phyloP scores from a whole-genome alignment of 2,888 invertebrate genomes.

The Pinctada fucata region DNA sequence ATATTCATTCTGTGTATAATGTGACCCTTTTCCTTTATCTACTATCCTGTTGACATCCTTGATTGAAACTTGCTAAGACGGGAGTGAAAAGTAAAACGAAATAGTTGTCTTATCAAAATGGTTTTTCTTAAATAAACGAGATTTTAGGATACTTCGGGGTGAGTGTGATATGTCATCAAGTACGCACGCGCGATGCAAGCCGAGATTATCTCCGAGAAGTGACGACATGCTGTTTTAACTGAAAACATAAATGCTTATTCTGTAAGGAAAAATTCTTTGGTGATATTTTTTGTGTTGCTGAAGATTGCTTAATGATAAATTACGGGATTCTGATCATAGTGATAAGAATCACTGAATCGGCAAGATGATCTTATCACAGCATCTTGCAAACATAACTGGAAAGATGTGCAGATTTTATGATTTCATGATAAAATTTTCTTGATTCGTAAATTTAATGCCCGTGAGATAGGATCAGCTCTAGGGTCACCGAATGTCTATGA shows the following conservation, averaged over 20 bases:
- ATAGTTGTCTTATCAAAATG: constrained; percentile 34
- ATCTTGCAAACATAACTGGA: constrained; percentile 1
- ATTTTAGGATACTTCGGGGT: constrained; percentile 27
- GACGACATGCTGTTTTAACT: constrained; percentile 37
- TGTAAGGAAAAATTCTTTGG: constrained; percentile 21
- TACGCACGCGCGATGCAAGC: constrained; percentile 40
- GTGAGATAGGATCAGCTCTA: background rate
- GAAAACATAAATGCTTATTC: constrained; percentile 42
- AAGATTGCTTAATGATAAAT: constrained; percentile 4
- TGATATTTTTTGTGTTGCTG: background rate
- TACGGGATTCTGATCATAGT: background rate
- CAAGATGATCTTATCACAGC: background rate
- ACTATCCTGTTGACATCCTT: constrained; percentile 13
- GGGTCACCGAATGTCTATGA: background rate
- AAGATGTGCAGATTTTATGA: constrained; percentile 4
- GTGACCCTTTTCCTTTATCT: background rate
- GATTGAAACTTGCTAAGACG: constrained; percentile 17
- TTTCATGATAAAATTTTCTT: background rate
- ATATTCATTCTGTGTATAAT: too few relatives aligned
- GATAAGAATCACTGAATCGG: background rate
- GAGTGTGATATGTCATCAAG: constrained; percentile 34
- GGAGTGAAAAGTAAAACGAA: constrained; percentile 32
- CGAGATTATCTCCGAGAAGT: constrained; percentile 33
- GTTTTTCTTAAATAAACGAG: constrained; percentile 37
- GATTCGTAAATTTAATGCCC: background rate